A percentile compares a stretch with the other conserved stretches of the same genome.
Evolutionary conservation across 2,888 invertebrate genomes (phyloP).

Genomic region (Lamproptera curius): DNA sequence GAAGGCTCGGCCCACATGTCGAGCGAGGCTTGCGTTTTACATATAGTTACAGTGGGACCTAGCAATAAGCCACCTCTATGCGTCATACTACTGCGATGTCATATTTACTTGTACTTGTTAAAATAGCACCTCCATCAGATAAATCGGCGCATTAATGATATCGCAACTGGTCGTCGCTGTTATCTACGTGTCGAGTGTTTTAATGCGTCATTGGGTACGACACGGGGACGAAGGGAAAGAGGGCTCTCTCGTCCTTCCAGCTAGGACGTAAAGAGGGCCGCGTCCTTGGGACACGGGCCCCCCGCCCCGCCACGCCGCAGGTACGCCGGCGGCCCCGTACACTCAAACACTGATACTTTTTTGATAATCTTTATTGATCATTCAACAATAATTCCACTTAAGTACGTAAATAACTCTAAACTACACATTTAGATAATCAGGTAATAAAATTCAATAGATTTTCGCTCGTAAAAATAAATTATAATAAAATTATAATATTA

Average conservation of each 20-base stretch:
- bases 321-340: not conserved
- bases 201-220: too few relatives aligned
- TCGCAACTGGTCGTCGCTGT: too few relatives aligned
- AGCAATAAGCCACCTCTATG: not conserved
- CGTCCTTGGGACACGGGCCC: conserved; percentile 13
- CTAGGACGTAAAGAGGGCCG: conserved; percentile 6
- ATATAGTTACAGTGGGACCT: not conserved
- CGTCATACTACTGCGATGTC: not conserved
- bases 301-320: conserved; percentile 1
- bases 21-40: not conserved
- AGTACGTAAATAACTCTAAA: conserved; percentile 49
- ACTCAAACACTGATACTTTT: conserved; percentile 26
- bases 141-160: too few relatives aligned
- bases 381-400: conserved; percentile 67
- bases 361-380: conserved; percentile 52
- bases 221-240: too few relatives aligned
- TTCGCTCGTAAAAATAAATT: conserved; percentile 30
- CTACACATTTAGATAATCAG: conserved; percentile 67
- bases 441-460: conserved; percentile 52
- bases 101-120: not conserved
- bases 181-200: too few relatives aligned
- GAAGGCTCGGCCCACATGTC: not conserved
- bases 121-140: not conserved
- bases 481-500: conserved; percentile 40
- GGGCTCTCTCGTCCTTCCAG: not conserved